Evolutionary conservation across 1,140 invertebrate species (phyloP), one percentile per base, ranked within the genome.

Genomic region (Globodera rostochiensis): DNA sequence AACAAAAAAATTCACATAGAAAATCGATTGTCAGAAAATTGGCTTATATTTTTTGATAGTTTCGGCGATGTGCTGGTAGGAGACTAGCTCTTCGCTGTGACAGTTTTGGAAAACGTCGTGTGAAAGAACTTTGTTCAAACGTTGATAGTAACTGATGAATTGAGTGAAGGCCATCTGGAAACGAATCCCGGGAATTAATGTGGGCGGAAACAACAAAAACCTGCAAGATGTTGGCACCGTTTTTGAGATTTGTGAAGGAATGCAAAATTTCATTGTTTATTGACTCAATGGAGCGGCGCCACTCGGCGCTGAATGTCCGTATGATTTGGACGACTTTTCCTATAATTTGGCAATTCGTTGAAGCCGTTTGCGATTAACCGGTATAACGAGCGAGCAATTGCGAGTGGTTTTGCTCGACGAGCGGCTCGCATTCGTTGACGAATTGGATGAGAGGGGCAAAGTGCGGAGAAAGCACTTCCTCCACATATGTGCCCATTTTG

Each of bases 1-100:
- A 69, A 47, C 49, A 36, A 13, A 69, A 46, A 21, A 69, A 45
- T 69, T 67, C 36, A 49, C 46, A 71, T 47, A n/a, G 47, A 36
- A n/a, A 77, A 36, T 36, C 21, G 57, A 21, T 21, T 8, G 9
- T 86, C 57, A 85, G 74, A 81, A 85, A 36, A 85, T 36, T 45
- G 96, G 93, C 95, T 99, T 93, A 91, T 98, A 98, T 92, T 98
- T 98, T 90, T 98, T 99, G 67, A 99, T 95, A 92, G 99, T 97
- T 4, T 98, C 95, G 95, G 98, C 98, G 80, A 99, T 94, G 79
- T 98, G 95, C 92, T 99, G 97, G 89, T 98, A 97, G 90, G 98
- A 98, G 0, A 97, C 95, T 36, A 99, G 92, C 91, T 98, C 95
- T 45, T 94, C 93, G 84, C 95, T 92, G 75, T 77, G 71, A 88